A percentile compares a stretch with the other conserved stretches of the same genome.
Evolutionary conservation across 37 sponge, comb jelly and placozoan genomes (phyloP).

Genomic region (Ephydatia muelleri): DNA sequence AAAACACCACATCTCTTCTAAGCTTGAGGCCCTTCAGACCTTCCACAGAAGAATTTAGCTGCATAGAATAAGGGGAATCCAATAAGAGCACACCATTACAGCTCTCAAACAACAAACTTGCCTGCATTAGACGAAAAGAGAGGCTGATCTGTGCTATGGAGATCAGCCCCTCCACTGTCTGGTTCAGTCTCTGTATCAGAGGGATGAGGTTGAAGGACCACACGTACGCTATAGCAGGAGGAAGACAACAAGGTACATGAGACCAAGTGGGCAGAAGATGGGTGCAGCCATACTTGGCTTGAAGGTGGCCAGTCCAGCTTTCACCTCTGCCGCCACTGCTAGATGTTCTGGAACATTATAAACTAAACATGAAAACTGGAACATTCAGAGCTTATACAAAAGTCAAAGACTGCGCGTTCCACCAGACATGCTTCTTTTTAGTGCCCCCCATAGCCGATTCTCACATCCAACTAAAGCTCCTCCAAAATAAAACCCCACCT

Average conservation of each 20-base stretch:
- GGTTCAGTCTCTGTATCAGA: constrained; percentile 40
- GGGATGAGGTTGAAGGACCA: constrained; percentile 65
- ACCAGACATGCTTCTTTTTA: no score
- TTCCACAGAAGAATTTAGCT: constrained; percentile 39
- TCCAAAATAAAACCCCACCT: no score
- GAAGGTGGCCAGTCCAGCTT: constrained; percentile 18
- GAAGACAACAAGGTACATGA: not conserved
- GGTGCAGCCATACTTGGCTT: constrained; percentile 37
- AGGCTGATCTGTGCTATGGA: constrained; percentile 54
- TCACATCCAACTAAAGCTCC: no score
- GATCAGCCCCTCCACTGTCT: constrained; percentile 67
- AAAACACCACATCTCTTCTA: constrained; percentile 73
- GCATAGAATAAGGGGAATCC: not conserved
- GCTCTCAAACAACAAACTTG: constrained; percentile 4
- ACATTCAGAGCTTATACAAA: not conserved
- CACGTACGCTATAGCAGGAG: constrained; percentile 35
- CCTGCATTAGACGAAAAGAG: constrained; percentile 52
- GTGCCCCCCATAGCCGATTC: not conserved
- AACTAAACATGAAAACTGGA: not conserved
- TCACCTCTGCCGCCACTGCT: constrained; percentile 44
- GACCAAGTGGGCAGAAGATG: not conserved
- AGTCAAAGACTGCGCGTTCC: no score
- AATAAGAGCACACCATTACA: not conserved
- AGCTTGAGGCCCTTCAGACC: constrained; percentile 26
- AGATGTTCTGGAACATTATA: constrained; percentile 34